Evolutionary conservation across 2,797 vertebrate species (phyloP).

Genomic region (Spea hammondii): DNA sequence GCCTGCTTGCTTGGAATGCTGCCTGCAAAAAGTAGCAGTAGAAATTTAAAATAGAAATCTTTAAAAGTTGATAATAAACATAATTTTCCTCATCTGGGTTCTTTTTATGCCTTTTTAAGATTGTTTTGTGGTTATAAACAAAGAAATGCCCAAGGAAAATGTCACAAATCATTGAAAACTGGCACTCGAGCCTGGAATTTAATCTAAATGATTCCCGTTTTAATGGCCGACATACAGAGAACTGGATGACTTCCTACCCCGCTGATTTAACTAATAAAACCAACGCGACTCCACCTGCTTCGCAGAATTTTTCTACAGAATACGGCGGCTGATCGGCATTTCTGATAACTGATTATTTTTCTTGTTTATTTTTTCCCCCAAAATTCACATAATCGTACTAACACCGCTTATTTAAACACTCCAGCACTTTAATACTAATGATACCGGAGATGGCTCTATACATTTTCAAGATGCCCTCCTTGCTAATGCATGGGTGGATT

Average conservation of each 20-base stretch:
- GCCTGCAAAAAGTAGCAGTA: neutral
- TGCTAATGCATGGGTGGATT: no score
- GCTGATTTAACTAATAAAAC: constrained; percentile 41
- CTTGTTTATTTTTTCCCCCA: no score
- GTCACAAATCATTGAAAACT: constrained; percentile 43
- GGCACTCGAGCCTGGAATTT: constrained; percentile 26
- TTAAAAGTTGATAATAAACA: constrained; percentile 1
- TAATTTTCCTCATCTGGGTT: constrained; percentile 1
- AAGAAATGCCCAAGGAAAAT: constrained; percentile 33
- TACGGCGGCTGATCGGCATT: neutral
- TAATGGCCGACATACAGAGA: constrained; percentile 38
- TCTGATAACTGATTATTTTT: no score
- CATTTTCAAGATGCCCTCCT: no score
- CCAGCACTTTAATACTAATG: no score
- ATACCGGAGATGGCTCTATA: no score
- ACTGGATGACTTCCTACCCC: constrained; percentile 13
- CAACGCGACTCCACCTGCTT: constrained; percentile 16
- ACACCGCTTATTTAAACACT: no score
- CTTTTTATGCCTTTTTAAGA: constrained; percentile 8
- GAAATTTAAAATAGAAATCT: neutral
- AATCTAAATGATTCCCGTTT: constrained; percentile 33
- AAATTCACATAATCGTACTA: no score
- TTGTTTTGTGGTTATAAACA: constrained; percentile 35
- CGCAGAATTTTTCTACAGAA: neutral
- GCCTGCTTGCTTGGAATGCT: no score